A percentile compares a stretch with the other conserved stretches of the same genome.
Evolutionary conservation across 2,888 invertebrate genomes (phyloP).

Genomic region (Drosophila koepferae): DNA sequence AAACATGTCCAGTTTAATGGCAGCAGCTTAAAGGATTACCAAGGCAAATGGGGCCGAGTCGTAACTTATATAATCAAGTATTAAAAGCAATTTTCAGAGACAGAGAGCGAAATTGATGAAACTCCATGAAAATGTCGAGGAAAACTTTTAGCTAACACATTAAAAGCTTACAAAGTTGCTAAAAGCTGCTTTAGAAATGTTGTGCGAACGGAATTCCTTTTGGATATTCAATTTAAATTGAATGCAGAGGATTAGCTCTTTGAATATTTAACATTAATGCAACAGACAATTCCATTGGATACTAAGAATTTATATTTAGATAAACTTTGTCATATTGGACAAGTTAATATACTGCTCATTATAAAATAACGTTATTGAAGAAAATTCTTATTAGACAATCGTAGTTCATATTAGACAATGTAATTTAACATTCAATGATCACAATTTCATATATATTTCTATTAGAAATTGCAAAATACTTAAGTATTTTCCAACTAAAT

Average conservation of each 20-base stretch:
- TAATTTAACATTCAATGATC: too few relatives aligned
- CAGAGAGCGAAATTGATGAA: not conserved
- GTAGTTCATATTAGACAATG: not conserved
- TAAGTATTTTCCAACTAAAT: too few relatives aligned
- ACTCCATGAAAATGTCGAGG: not conserved
- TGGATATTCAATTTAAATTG: not conserved
- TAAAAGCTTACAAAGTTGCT: not conserved
- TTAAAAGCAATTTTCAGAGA: not conserved
- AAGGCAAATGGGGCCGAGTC: slow-evolving; percentile 2
- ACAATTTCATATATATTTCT: too few relatives aligned
- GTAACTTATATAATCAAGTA: slow-evolving; percentile 13
- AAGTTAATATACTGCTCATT: not conserved
- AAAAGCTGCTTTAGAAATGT: not conserved
- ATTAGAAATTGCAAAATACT: too few relatives aligned
- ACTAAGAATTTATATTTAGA: not conserved
- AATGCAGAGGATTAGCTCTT: not conserved
- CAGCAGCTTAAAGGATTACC: slow-evolving; percentile 7
- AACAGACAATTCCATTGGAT: too few relatives aligned
- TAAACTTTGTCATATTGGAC: not conserved
- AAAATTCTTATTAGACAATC: not conserved
- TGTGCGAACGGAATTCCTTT: not conserved
- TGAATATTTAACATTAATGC: not conserved
- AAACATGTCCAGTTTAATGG: slow-evolving; percentile 34
- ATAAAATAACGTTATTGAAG: not conserved
- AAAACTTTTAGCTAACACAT: not conserved